phyloP scores from a whole-genome alignment of 2,113 vertebrate genomes.

The Pteronura brasiliensis region DNA sequence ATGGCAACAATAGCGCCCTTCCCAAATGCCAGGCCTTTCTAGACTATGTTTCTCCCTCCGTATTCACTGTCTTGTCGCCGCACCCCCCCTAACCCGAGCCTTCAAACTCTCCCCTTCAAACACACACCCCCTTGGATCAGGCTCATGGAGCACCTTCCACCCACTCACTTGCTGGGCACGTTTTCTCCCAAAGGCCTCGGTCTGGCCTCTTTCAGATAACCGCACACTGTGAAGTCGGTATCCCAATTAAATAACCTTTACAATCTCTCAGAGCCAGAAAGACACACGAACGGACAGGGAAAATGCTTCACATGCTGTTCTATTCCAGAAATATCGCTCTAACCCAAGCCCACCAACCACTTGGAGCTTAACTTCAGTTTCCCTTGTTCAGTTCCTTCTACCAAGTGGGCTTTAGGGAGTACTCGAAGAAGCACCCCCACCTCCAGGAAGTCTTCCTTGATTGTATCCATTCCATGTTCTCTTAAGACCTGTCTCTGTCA shows the following conservation, averaged over 20 bases:
- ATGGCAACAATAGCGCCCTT: neutral
- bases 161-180: neutral
- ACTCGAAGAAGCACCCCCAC: neutral
- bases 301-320: neutral
- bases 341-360: neutral
- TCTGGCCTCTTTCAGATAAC: neutral
- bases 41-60: neutral
- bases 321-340: neutral
- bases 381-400: neutral
- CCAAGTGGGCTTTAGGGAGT: neutral
- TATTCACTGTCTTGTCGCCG: neutral
- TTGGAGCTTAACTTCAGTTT: neutral
- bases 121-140: too few relatives aligned
- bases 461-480: neutral
- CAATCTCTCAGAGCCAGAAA: neutral
- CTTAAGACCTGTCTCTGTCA: neutral
- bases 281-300: neutral
- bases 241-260: neutral
- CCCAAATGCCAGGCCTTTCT: conserved; percentile 16
- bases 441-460: neutral
- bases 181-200: neutral
- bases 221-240: neutral
- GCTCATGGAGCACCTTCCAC: fast-evolving
- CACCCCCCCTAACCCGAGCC: neutral
- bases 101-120: neutral